Percentiles rank a stretch among this genome's conserved stretches.
phyloP scores from a whole-genome alignment of 2,888 invertebrate genomes.

The Sipha maydis region DNA sequence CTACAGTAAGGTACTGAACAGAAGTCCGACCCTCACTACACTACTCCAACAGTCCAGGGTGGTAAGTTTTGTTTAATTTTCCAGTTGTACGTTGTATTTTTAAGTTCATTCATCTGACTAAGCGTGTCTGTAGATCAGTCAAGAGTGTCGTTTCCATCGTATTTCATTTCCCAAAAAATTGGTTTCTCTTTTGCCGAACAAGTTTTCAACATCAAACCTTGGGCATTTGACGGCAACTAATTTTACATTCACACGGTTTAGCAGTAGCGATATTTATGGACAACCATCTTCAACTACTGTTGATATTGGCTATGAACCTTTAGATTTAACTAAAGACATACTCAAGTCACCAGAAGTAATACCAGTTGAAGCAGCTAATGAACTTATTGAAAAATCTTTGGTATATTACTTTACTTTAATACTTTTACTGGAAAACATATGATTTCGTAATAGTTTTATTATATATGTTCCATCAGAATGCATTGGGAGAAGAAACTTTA shows the following conservation, averaged over 20 bases:
- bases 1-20: conserved; percentile 38
- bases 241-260: conserved; percentile 20
- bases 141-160: conserved; percentile 14
- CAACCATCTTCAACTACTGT: background rate
- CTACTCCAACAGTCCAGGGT: background rate
- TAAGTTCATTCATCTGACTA: too few species aligned
- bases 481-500: conserved; percentile 79
- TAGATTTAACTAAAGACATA: conserved; percentile 22
- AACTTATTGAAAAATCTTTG: conserved; percentile 11
- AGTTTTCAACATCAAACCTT: background rate
- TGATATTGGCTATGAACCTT: background rate
- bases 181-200: background rate
- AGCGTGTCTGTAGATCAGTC: conserved; percentile 64
- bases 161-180: background rate
- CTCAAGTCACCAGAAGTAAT: conserved; percentile 40
- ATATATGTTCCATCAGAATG: conserved; percentile 49
- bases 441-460: background rate
- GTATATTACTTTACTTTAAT: conserved; percentile 7
- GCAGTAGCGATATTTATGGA: background rate
- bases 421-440: background rate
- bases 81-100: background rate
- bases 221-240: background rate
- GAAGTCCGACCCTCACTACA: background rate
- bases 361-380: conserved; percentile 13
- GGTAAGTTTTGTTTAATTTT: background rate